Conservation (phyloP, 2,888 invertebrate species). For the Epiblema foenella region DNA sequence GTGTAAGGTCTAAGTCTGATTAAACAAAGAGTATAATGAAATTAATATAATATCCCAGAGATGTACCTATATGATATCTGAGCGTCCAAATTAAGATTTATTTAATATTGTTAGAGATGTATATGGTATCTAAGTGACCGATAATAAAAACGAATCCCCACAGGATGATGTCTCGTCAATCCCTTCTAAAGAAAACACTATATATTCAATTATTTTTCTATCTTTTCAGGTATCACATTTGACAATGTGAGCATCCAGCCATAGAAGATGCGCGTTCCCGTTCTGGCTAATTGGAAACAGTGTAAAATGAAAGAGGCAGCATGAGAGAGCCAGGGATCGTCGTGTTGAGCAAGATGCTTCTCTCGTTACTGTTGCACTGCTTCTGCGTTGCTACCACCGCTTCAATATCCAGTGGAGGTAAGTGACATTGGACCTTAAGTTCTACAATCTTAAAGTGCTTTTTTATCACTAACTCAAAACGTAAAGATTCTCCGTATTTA, state of each 20-base stretch:
- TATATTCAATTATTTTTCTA: background rate
- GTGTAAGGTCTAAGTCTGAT: too few species aligned
- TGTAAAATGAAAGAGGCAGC: slow-evolving; percentile 49
- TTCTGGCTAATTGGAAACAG: slow-evolving; percentile 50
- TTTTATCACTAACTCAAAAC: too few species aligned
- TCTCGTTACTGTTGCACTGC: slow-evolving; percentile 72
- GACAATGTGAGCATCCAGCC: slow-evolving; percentile 24
- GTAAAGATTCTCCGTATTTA: too few species aligned
- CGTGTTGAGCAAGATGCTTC: slow-evolving; percentile 71
- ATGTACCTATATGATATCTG: too few species aligned
- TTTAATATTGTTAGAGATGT: too few species aligned
- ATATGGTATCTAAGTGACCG: too few species aligned
- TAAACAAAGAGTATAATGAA: too few species aligned
- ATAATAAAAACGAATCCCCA: too few species aligned
- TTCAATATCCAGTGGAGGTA: slow-evolving; percentile 73
- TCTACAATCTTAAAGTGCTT: slow-evolving; percentile 43
- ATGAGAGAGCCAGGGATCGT: slow-evolving; percentile 50
- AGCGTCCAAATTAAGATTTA: too few species aligned
- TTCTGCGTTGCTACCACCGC: slow-evolving; percentile 76
- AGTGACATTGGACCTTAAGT: slow-evolving; percentile 48
- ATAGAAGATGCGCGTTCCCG: slow-evolving; percentile 36
- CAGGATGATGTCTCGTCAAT: too few species aligned
- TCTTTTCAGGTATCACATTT: slow-evolving; percentile 30
- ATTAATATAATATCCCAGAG: too few species aligned
- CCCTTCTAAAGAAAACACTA: too few species aligned